phyloP scores from a whole-genome alignment of 2,797 vertebrate genomes.

The Xiphophorus birchmanni region DNA sequence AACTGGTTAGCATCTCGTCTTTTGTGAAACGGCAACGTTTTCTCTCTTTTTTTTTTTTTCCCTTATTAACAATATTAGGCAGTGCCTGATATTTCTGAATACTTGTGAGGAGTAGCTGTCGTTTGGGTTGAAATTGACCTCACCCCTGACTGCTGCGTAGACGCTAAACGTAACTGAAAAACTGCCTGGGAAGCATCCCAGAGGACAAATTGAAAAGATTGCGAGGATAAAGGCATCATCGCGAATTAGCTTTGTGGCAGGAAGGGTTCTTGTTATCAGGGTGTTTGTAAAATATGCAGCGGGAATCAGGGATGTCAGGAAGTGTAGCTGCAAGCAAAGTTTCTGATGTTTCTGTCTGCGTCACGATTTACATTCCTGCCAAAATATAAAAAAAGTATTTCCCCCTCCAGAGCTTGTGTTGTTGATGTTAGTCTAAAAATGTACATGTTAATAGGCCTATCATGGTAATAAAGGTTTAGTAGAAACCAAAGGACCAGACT shows the following conservation, averaged over 20 bases:
- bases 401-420: background rate
- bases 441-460: no score
- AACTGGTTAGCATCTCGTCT: no score
- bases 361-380: conserved; percentile 8
- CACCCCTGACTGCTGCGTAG: conserved; percentile 35
- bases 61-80: no score
- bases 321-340: conserved; percentile 41
- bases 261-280: conserved; percentile 65
- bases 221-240: conserved; percentile 72
- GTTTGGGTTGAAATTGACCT: conserved; percentile 28
- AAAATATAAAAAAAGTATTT: background rate
- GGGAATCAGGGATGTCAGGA: conserved; percentile 2
- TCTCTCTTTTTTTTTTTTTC: no score
- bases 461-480: no score
- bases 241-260: conserved; percentile 67
- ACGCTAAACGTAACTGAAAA: conserved; percentile 69
- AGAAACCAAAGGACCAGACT: no score
- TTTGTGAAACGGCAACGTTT: no score
- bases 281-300: conserved; percentile 74
- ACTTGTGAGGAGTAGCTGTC: conserved; percentile 22
- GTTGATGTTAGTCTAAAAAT: background rate
- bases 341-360: conserved; percentile 46
- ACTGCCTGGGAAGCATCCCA: conserved; percentile 62
- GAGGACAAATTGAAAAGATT: conserved; percentile 79
- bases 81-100: conserved; percentile 16